Evolutionary conservation across 1,140 invertebrate genomes (phyloP).

Genomic region (Drosophila malerkotliana): DNA sequence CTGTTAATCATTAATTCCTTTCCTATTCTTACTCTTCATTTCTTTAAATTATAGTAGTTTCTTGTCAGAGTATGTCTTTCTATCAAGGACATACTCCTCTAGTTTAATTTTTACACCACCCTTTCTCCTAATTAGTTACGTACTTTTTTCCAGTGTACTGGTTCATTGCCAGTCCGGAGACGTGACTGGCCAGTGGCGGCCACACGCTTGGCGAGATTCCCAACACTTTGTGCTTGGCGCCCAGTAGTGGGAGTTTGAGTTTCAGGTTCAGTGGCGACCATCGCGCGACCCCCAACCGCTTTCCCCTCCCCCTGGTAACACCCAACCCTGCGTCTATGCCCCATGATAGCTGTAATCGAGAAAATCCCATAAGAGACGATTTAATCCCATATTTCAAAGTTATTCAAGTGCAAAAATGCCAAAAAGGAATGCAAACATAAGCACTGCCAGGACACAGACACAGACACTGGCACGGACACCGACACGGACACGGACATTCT

Average conservation of each 20-base stretch:
- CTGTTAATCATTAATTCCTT: no score
- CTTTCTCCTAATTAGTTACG: background rate
- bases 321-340: slow-evolving; percentile 13
- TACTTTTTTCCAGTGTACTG: background rate
- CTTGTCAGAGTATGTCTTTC: no score
- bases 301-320: background rate
- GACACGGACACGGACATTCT: slow-evolving; percentile 33
- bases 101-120: no score
- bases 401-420: slow-evolving; percentile 83
- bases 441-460: slow-evolving; percentile 67
- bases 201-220: slow-evolving; percentile 61
- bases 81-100: no score
- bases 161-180: slow-evolving; percentile 43
- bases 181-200: slow-evolving; percentile 69
- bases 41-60: no score
- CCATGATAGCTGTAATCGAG: slow-evolving; percentile 81
- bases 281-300: slow-evolving; percentile 28
- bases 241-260: slow-evolving; percentile 26
- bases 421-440: slow-evolving; percentile 83
- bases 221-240: slow-evolving; percentile 48
- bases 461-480: background rate
- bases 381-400: slow-evolving; percentile 83
- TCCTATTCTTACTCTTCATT: no score
- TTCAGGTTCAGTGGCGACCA: slow-evolving; percentile 75
- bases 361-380: slow-evolving; percentile 83